Conservation (phyloP, 2,113 vertebrate species). For the Charadrius vociferus region DNA sequence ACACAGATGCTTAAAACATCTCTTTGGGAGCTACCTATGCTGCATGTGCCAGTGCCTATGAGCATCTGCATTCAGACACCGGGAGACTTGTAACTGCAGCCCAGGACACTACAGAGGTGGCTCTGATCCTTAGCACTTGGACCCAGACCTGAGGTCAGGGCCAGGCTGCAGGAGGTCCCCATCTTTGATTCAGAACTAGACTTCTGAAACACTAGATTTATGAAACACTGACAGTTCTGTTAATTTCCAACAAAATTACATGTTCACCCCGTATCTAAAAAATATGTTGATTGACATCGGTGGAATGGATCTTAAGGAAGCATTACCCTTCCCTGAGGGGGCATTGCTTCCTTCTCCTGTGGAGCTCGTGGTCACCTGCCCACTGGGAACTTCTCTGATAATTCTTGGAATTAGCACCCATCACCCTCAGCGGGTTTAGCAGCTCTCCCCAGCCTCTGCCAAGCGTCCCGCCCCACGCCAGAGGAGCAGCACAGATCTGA, state of each 20-base stretch:
- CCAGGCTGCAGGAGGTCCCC: not conserved
- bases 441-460: not conserved
- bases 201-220: too few relatives aligned
- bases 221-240: not conserved
- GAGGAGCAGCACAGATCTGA: not conserved
- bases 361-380: not conserved
- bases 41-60: rapidly evolving
- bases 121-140: not conserved
- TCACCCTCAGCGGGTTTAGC: not conserved
- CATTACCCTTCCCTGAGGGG: rapidly evolving
- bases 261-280: not conserved
- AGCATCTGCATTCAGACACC: not conserved
- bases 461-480: rapidly evolving
- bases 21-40: not conserved
- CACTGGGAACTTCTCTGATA: not conserved
- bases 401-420: not conserved
- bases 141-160: not conserved
- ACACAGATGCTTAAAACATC: not conserved
- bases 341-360: not conserved
- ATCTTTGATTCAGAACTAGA: not conserved
- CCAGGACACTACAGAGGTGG: not conserved
- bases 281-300: not conserved
- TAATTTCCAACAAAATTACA: not conserved
- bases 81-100: not conserved
- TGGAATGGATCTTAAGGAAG: not conserved